Evolutionary conservation across 2,113 vertebrate species (phyloP).

Genomic region (Salvelinus alpinus): DNA sequence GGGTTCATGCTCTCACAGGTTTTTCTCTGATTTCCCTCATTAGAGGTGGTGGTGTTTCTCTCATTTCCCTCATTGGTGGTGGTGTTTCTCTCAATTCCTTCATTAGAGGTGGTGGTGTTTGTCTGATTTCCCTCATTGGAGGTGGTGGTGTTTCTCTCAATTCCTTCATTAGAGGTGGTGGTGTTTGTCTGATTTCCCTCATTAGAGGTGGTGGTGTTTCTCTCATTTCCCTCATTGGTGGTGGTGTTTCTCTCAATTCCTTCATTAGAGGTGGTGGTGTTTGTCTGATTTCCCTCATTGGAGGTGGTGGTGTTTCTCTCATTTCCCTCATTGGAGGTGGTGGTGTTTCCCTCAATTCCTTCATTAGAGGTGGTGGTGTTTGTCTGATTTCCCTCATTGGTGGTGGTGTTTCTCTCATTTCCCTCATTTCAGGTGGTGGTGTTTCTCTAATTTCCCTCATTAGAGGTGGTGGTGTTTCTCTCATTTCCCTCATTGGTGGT

Average conservation of each 20-base stretch:
- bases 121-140: too few relatives aligned
- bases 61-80: too few relatives aligned
- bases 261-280: neutral
- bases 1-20: neutral
- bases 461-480: neutral
- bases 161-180: neutral
- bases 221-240: neutral
- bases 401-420: neutral
- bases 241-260: neutral
- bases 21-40: slow-evolving; percentile 8
- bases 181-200: neutral
- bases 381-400: too few relatives aligned
- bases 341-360: slow-evolving; percentile 2
- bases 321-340: too few relatives aligned
- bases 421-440: neutral
- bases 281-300: neutral
- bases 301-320: neutral
- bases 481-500: too few relatives aligned
- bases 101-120: slow-evolving; percentile 14
- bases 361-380: slow-evolving; percentile 12
- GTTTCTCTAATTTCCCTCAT: slow-evolving; percentile 3
- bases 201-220: neutral
- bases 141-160: slow-evolving; percentile 3
- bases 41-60: slow-evolving; percentile 5
- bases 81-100: slow-evolving; percentile 1